Percentiles rank a stretch among this genome's conserved stretches.
Evolutionary conservation across 2,113 vertebrate species (phyloP).

Genomic region (Vulpes ferrilata): DNA sequence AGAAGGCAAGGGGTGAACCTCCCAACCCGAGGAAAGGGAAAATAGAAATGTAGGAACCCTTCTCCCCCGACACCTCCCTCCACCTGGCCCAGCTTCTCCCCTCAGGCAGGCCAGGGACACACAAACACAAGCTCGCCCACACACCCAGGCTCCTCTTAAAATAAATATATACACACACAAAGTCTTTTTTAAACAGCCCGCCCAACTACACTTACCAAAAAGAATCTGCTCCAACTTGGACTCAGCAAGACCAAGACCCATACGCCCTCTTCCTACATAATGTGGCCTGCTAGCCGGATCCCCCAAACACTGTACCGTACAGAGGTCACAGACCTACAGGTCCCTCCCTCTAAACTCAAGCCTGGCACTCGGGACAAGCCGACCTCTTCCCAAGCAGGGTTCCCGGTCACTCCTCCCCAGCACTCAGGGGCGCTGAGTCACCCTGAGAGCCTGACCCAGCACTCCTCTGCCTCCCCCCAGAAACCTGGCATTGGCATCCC

Average conservation of each 20-base stretch:
- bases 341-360: not conserved
- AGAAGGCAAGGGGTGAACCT: not conserved
- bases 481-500: conserved; percentile 1
- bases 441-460: conserved; percentile 60
- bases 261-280: not conserved
- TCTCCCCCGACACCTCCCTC: not conserved
- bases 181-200: conserved; percentile 26
- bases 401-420: not conserved
- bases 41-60: not conserved
- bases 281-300: not conserved
- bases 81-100: not conserved
- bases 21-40: too few species aligned
- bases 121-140: not conserved
- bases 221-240: not conserved
- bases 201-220: not conserved
- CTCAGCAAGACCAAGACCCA: not conserved
- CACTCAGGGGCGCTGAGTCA: conserved; percentile 65
- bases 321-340: not conserved
- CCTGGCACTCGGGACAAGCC: not conserved
- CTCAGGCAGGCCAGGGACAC: not conserved
- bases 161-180: not conserved
- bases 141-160: not conserved
- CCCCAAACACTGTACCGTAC: not conserved
- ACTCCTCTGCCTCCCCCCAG: not conserved
- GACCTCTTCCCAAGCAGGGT: not conserved